Base-by-base conservation (phyloP, 2,797 vertebrate species). In the Thalassophryne amazonica region DNA sequence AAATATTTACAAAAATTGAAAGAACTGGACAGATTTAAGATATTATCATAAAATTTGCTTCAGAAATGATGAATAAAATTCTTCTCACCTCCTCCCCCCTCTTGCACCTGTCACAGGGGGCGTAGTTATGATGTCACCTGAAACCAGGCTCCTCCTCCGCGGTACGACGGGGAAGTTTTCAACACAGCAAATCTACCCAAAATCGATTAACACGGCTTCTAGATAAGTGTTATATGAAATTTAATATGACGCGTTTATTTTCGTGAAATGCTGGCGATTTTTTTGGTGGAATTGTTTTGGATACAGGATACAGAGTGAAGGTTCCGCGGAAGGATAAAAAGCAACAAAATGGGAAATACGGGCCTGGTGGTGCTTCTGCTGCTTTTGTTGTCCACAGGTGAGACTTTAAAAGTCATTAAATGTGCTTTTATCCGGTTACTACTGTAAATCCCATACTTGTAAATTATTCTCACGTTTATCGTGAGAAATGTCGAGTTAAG, bases 71-170 rank as follows among this genome's bases (percentile, higher is more conserved):
- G n/a, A n/a, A n/a, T n/a, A n/a, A n/a, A n/a, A 0, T 18, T 17
- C 19, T 40, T 13, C 10, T 39, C 38, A 10, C 19, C 19, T 19
- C n/a, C 4, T 19, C 3, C 32, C 2, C 25, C 40, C 23, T 37
- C 31, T n/a, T 61, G 60, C 84, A 89, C 90, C 89, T 90, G 89
- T 67, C 54, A 2, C 10, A 27, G 16, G 25, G 65, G 82, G 81
- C 67, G 86, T 74, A 40, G 63, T 25, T 46, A 60, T 84, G 81
- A 79, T 59, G 84, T 89, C 85, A 88, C 76, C 55, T 46, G 48
- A 2, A 46, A 34, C 36, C 11, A 63, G 45, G 37, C 12, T 12
- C 54, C 42, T 37, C 18, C 10, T 17, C 16, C 7, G 4, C 6
- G 13, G 4, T n/a, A n/a, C n/a, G n/a, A n/a, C n/a, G n/a, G n/a